A percentile compares a stretch with the other conserved stretches of the same genome.
Evolutionary conservation across 2,797 vertebrate species (phyloP).

Genomic region (Xyrichtys novacula): DNA sequence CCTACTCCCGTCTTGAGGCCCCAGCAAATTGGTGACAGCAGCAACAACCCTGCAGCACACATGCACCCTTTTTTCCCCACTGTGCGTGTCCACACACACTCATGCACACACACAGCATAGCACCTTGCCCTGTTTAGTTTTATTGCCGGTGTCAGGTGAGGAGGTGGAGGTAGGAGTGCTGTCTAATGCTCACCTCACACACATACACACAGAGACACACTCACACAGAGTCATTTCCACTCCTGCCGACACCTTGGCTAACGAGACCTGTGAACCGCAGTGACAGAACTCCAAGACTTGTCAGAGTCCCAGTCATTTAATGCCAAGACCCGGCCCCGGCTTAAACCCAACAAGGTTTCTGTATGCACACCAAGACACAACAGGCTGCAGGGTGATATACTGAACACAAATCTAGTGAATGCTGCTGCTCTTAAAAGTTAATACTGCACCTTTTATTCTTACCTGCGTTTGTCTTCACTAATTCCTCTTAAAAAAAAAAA

Average conservation of each 20-base stretch:
- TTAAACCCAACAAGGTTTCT: constrained; percentile 68
- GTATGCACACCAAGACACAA: constrained; percentile 68
- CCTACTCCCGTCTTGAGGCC: constrained; percentile 80
- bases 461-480: background rate
- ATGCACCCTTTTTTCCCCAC: constrained; percentile 57
- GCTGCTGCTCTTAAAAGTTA: constrained; percentile 40
- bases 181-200: constrained; percentile 81
- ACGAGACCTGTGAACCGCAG: constrained; percentile 83
- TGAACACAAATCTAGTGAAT: constrained; percentile 46
- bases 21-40: constrained; percentile 84
- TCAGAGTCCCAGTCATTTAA: constrained; percentile 81
- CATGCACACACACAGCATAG: constrained; percentile 61
- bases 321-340: constrained; percentile 71
- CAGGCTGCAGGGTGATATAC: constrained; percentile 49
- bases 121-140: constrained; percentile 86
- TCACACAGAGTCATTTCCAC: constrained; percentile 77
- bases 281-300: constrained; percentile 81
- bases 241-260: constrained; percentile 80
- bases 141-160: constrained; percentile 89
- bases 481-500: constrained; percentile 10
- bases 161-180: constrained; percentile 82
- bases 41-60: constrained; percentile 78
- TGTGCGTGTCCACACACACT: constrained; percentile 52
- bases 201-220: constrained; percentile 54
- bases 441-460: constrained; percentile 32